These are phyloP conservation scores for Albula glossodonta DNA, from an alignment of 2,113 vertebrate genomes.

Conservation along the genomic window DNA sequence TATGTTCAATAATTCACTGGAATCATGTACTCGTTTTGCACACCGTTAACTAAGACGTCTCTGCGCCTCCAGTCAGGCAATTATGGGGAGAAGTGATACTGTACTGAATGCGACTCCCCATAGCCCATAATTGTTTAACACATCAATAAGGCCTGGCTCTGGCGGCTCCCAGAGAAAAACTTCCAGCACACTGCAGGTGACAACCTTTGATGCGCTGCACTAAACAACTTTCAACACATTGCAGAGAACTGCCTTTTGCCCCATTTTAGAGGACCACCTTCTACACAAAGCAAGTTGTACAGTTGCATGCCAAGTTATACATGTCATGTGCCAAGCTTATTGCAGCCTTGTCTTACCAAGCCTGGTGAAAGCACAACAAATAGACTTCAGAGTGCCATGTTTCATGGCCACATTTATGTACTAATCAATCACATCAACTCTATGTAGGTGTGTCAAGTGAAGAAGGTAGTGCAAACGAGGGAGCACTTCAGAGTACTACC, in stretches of 20 bases:
- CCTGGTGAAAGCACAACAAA: no score
- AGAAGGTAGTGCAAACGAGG: no score
- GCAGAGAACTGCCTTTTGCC: background rate
- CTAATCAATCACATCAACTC: no score
- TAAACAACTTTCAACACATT: background rate
- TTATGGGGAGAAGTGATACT: background rate
- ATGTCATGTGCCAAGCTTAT: no score
- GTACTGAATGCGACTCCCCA: slow-evolving; percentile 47
- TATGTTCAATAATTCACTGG: slow-evolving; percentile 12
- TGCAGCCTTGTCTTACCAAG: no score
- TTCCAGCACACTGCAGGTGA: background rate
- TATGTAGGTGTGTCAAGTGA: no score
- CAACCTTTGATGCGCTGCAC: background rate
- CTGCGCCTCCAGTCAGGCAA: slow-evolving; percentile 29
- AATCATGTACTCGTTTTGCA: slow-evolving; percentile 24
- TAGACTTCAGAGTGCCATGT: no score
- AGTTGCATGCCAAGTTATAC: no score
- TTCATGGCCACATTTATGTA: no score
- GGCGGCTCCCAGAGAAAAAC: background rate
- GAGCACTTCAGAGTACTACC: no score
- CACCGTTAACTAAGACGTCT: slow-evolving; percentile 21
- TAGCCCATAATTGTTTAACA: slow-evolving; percentile 30
- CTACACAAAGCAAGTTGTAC: no score
- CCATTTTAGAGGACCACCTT: background rate
- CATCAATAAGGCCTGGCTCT: background rate